Evolutionary conservation across 1,140 invertebrate genomes (phyloP).

Genomic region (Brachionus plicatilis): DNA sequence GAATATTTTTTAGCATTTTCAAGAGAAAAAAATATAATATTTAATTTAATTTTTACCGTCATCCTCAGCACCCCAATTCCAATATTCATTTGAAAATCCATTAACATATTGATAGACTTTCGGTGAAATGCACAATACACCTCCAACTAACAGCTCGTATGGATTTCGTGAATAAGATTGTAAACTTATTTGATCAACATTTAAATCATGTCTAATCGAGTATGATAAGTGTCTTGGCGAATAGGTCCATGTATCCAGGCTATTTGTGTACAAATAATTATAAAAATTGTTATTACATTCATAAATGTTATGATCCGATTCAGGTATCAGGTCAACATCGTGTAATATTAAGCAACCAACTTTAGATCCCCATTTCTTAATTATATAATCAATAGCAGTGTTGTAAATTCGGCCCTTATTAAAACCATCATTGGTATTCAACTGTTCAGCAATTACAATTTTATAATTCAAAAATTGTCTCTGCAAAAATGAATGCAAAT

Average conservation of each 20-base stretch:
- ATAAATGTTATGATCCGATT: slow-evolving; percentile 80
- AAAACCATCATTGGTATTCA: not conserved
- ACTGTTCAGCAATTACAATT: slow-evolving; percentile 83
- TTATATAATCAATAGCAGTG: slow-evolving; percentile 15
- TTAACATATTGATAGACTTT: slow-evolving; percentile 70
- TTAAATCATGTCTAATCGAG: not conserved
- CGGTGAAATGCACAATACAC: slow-evolving; percentile 61
- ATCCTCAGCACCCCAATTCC: slow-evolving; percentile 65
- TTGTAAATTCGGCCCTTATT: slow-evolving; percentile 38
- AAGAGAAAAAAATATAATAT: no score
- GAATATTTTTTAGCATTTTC: no score
- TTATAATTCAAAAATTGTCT: slow-evolving; percentile 78
- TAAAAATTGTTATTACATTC: slow-evolving; percentile 75
- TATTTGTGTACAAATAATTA: not conserved
- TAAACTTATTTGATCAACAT: not conserved
- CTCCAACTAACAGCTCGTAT: slow-evolving; percentile 75
- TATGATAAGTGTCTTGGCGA: slow-evolving; percentile 20
- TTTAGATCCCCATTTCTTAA: slow-evolving; percentile 39
- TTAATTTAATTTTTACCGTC: slow-evolving; percentile 42
- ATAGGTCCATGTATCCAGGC: not conserved
- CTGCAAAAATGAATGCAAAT: slow-evolving; percentile 81
- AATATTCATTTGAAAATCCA: slow-evolving; percentile 83
- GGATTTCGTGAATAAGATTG: slow-evolving; percentile 64
- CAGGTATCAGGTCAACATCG: slow-evolving; percentile 83
- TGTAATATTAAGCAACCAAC: slow-evolving; percentile 76